Evolutionary conservation across 2,113 vertebrate genomes (phyloP), one percentile per base, ranked within the genome.

Genomic region (Macquaria ambigua): DNA sequence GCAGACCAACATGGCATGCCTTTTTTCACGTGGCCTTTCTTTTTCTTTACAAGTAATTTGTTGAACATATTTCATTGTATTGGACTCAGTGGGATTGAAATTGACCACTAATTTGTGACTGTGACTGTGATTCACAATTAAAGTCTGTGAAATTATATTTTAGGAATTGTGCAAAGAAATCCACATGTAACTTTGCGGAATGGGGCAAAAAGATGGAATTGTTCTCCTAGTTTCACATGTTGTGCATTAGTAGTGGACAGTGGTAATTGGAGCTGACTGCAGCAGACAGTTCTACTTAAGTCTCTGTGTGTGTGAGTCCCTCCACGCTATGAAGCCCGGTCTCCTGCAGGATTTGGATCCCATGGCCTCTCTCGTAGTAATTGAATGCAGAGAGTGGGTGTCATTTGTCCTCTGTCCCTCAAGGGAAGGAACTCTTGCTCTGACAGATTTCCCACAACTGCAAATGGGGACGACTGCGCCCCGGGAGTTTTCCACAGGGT

Each of bases 401-500:
- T 95, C 94, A 90, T 95, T 93, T 94, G 92, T 95, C 93, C 91
- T 31, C 82, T 80, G 89, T 95, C 93, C 94, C 94, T 91, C 86
- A 79, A 83, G 91, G 94, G 90, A 91, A 92, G 88, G 20, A 78
- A 87, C 86, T 91, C 90, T 87, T 82, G 73, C 85, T 82, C 89
- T 93, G 93, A 95, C 94, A 95, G 92, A 94, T 94, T 95, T 95
- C 92, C 93, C 92, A 93, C 93, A 90, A 88, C 90, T 90, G 87
- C 93, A 93, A 92, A 95, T 92, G 82, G 90, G 34, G 86, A 83
- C 84, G 77, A 90, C 74, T 87, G 70, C 74, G 89, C 89, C 87
- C 63, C 25, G 0, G 67, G 84, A 86, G 81, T 90, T 87, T 90
- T 93, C 81, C 79, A 55, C 50, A 14, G 87, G 79, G 72, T 74